These are phyloP conservation scores for Pogonophryne albipinna DNA, from an alignment of 2,797 vertebrate species.

Conservation along the genomic window DNA sequence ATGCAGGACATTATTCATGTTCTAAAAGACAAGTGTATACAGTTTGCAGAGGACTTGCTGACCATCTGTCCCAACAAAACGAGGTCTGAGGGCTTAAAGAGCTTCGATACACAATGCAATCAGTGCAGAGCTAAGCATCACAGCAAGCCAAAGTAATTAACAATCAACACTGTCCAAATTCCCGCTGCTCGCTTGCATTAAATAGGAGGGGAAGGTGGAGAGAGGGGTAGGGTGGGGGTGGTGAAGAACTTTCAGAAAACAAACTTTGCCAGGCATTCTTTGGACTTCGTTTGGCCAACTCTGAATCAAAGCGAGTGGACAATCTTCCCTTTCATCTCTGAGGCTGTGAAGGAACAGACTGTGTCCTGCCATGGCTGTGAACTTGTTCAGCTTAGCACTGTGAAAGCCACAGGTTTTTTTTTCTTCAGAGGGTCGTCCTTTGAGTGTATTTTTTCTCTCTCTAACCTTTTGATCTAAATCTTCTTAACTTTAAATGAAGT, in stretches of 20 bases:
- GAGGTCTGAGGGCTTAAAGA: conserved; percentile 47
- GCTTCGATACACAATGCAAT: conserved; percentile 44
- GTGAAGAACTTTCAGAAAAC: conserved; percentile 69
- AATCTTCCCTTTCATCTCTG: conserved; percentile 82
- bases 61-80: conserved; percentile 59
- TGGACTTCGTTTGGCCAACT: conserved; percentile 72
- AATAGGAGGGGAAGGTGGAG: conserved; percentile 45
- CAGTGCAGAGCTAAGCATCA: conserved; percentile 58
- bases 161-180: conserved; percentile 71
- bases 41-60: conserved; percentile 46
- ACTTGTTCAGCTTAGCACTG: conserved; percentile 82
- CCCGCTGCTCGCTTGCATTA: conserved; percentile 49
- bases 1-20: conserved; percentile 5
- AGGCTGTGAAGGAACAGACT: conserved; percentile 78
- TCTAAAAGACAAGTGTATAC: conserved; percentile 23
- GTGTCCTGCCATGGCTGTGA: conserved; percentile 82
- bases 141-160: conserved; percentile 71
- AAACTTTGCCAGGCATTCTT: conserved; percentile 76
- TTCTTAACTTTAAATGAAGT: conserved; percentile 89
- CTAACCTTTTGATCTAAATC: conserved; percentile 89
- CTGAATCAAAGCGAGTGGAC: conserved; percentile 74
- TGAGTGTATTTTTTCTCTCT: conserved; percentile 74
- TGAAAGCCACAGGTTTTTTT: conserved; percentile 66
- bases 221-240: conserved; percentile 5
- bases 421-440: conserved; percentile 69